Conservation (phyloP, 1,140 invertebrate genomes). For the Bombus terrestris region DNA sequence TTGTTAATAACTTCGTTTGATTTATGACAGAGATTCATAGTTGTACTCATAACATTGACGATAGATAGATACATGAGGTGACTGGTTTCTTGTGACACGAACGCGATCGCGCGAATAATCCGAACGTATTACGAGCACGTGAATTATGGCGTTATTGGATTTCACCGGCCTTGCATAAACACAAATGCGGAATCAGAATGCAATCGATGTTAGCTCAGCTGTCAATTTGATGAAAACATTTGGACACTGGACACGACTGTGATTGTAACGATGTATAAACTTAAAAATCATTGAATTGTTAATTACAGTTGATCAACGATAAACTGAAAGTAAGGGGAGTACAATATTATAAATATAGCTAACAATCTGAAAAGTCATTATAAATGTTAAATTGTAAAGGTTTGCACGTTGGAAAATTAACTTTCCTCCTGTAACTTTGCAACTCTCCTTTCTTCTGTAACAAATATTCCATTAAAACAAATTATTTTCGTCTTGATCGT, state of each 20-base stretch:
- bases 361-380: too few relatives aligned
- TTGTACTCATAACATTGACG: not conserved
- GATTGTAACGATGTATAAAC: not conserved
- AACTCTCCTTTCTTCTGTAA: too few relatives aligned
- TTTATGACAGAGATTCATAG: not conserved
- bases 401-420: too few relatives aligned
- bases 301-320: not conserved
- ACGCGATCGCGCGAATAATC: slow-evolving; percentile 21
- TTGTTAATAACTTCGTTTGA: not conserved
- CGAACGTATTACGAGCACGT: slow-evolving; percentile 12
- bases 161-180: slow-evolving; percentile 10
- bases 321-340: not conserved
- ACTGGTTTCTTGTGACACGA: slow-evolving; percentile 13
- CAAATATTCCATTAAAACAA: too few relatives aligned
- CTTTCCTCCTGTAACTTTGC: too few relatives aligned
- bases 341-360: too few relatives aligned
- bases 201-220: slow-evolving; percentile 34
- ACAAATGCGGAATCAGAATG: slow-evolving; percentile 39
- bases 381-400: too few relatives aligned
- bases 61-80: not conserved
- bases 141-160: slow-evolving; percentile 41
- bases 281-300: not conserved
- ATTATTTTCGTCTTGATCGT: too few relatives aligned
- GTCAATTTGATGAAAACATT: slow-evolving; percentile 1
- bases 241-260: not conserved